These are phyloP conservation scores for Bambusicola thoracicus DNA, from an alignment of 2,113 vertebrate genomes.

Conservation along the genomic window DNA sequence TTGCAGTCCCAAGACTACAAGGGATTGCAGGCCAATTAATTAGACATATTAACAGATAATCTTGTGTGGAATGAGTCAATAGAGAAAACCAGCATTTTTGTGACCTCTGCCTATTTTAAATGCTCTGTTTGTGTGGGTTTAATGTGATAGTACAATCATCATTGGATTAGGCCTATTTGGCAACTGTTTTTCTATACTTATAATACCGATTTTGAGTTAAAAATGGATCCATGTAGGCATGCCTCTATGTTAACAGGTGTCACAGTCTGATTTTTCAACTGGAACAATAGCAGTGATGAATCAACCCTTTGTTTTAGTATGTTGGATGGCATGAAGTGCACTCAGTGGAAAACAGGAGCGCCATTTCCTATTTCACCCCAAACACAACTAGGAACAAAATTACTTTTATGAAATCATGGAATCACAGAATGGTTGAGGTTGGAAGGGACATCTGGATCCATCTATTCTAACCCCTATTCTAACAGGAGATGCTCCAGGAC, in stretches of 20 bases:
- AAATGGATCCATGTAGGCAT: neutral
- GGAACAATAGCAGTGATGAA: neutral
- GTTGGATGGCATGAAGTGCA: neutral
- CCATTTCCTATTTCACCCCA: neutral
- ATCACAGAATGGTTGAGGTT: neutral
- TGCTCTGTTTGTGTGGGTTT: neutral
- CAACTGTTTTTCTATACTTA: neutral
- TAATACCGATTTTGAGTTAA: neutral
- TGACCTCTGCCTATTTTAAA: neutral
- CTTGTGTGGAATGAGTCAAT: neutral
- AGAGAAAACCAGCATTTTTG: neutral
- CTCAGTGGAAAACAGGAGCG: neutral
- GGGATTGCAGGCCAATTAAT: accelerated
- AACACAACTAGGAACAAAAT: neutral
- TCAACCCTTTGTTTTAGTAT: neutral
- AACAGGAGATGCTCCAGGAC: neutral
- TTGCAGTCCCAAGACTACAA: neutral
- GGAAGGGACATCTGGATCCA: neutral
- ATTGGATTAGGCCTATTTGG: neutral
- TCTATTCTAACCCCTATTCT: neutral
- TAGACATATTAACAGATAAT: neutral
- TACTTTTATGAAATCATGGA: neutral
- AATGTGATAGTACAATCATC: neutral
- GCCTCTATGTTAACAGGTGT: neutral
- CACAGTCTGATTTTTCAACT: neutral